Percentiles rank a stretch among this genome's conserved stretches.
phyloP scores from a whole-genome alignment of 2,888 invertebrate species.

The Heliconius hortense region DNA sequence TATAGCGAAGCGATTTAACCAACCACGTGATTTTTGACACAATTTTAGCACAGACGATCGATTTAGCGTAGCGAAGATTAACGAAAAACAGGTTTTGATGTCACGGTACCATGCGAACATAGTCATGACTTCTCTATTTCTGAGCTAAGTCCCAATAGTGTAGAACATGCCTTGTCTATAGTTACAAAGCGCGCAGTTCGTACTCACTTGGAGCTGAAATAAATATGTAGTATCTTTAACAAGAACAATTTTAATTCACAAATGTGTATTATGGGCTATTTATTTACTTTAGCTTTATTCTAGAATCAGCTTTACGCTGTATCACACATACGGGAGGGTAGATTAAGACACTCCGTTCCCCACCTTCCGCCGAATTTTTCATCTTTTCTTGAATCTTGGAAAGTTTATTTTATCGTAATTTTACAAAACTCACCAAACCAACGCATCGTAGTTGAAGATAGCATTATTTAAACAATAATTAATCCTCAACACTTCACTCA shows the following conservation, averaged over 20 bases:
- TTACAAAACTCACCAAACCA: background rate
- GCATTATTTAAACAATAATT: background rate
- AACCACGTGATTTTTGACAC: conserved; percentile 14
- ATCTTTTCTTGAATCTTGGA: too few species aligned
- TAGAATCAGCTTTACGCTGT: too few species aligned
- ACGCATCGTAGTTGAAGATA: too few species aligned
- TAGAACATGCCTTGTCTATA: background rate
- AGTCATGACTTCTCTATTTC: background rate
- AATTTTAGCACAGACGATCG: conserved; percentile 8
- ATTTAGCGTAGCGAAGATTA: conserved; percentile 14
- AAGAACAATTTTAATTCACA: background rate
- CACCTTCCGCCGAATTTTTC: too few species aligned
- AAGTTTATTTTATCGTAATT: background rate
- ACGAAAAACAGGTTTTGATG: conserved; percentile 23
- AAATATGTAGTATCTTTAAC: background rate
- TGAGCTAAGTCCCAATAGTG: background rate
- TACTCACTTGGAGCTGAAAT: background rate
- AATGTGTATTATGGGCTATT: too few species aligned
- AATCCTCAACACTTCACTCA: background rate
- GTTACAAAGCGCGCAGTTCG: background rate
- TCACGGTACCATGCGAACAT: conserved; percentile 9
- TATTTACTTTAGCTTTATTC: too few species aligned
- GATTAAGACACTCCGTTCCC: too few species aligned
- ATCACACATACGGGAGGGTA: too few species aligned
- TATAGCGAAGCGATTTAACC: background rate